Evolutionary conservation across 2,797 vertebrate species (phyloP).

Genomic region (Sternotherus odoratus): DNA sequence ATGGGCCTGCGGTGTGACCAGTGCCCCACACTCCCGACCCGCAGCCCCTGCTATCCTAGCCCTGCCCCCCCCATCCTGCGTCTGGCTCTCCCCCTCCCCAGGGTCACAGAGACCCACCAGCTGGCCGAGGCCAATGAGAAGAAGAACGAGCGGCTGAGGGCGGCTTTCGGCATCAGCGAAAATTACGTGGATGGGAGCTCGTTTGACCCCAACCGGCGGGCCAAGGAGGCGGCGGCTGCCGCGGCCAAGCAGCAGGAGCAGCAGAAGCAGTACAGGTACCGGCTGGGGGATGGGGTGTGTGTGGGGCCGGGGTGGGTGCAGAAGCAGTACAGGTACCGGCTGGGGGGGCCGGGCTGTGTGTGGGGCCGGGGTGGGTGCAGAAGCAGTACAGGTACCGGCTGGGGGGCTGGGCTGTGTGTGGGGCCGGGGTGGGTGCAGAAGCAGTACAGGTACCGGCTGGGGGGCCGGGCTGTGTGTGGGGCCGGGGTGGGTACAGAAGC

Average conservation of each 20-base stretch:
- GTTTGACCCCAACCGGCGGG: constrained; percentile 91
- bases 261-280: constrained; percentile 80
- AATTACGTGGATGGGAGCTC: constrained; percentile 93
- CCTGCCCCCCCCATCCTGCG: neutral
- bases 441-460: no score
- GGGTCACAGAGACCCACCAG: constrained; percentile 92
- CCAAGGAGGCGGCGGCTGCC: constrained; percentile 85
- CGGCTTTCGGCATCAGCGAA: constrained; percentile 91
- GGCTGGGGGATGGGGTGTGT: neutral
- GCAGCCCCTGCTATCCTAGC: constrained; percentile 17
- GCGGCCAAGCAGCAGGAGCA: constrained; percentile 85
- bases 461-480: no score
- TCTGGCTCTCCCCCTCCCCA: constrained; percentile 42
- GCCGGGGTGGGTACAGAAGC: no score
- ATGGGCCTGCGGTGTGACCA: no score
- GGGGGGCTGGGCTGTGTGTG: neutral
- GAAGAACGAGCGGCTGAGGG: constrained; percentile 92
- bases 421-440: no score
- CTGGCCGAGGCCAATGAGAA: constrained; percentile 93
- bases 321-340: no score
- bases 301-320: no score
- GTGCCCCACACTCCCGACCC: constrained; percentile 57
- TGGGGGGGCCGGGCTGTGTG: no score
- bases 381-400: constrained; percentile 73
- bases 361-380: constrained; percentile 58